A percentile compares a stretch with the other conserved stretches of the same genome.
Conservation (phyloP, 2,113 vertebrate species). For the Megaptera novaeangliae region DNA sequence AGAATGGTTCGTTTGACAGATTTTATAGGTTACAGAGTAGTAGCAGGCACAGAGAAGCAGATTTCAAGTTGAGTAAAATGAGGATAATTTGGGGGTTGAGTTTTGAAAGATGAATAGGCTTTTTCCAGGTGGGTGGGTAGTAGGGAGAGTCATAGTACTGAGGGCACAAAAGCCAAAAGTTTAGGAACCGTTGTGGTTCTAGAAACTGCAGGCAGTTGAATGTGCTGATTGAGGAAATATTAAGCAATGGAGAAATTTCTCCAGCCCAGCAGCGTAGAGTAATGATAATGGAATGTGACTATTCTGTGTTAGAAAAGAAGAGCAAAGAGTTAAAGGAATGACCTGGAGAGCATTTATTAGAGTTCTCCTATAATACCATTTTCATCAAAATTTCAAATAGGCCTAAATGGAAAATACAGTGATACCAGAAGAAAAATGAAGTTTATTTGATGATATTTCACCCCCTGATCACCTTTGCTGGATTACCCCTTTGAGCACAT, state of each 20-base stretch:
- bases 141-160: not conserved
- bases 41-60: not conserved
- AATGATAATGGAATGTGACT: not conserved
- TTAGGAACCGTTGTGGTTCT: not conserved
- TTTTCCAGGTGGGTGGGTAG: not conserved
- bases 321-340: not conserved
- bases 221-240: not conserved
- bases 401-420: not conserved
- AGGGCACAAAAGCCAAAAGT: not conserved
- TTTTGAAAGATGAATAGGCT: not conserved
- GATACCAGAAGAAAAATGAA: not conserved
- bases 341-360: not conserved
- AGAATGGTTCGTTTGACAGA: not conserved
- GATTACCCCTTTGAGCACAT: not conserved
- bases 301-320: not conserved
- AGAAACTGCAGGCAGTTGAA: not conserved
- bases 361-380: not conserved
- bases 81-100: not conserved
- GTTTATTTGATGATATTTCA: not conserved
- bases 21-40: not conserved
- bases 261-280: not conserved
- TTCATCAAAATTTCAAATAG: not conserved
- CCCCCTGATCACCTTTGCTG: not conserved
- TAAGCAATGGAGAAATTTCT: not conserved
- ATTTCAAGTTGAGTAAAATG: not conserved